These are phyloP conservation scores for Hemitrygon akajei DNA, from an alignment of 2,797 vertebrate species.

Conservation along the genomic window DNA sequence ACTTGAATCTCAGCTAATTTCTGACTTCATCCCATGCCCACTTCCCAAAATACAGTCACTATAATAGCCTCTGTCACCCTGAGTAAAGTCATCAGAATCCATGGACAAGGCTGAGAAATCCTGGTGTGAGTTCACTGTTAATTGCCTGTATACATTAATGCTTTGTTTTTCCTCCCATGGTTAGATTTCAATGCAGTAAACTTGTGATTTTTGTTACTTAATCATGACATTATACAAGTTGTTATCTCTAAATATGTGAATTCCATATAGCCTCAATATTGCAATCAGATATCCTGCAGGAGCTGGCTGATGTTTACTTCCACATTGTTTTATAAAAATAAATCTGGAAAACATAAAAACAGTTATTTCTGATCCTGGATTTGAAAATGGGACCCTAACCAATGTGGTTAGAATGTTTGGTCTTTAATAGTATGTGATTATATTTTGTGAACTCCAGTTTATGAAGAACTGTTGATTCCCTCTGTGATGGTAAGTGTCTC, in stretches of 20 bases:
- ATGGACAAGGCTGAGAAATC: neutral
- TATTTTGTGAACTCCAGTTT: slow-evolving; percentile 27
- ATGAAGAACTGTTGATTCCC: slow-evolving; percentile 28
- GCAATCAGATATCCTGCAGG: slow-evolving; percentile 15
- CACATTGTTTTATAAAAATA: neutral
- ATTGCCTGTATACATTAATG: neutral
- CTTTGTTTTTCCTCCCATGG: neutral
- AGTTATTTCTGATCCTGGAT: neutral
- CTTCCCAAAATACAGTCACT: neutral
- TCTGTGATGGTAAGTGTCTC: slow-evolving; percentile 36
- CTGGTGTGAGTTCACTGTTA: neutral
- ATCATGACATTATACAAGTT: neutral
- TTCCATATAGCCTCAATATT: neutral
- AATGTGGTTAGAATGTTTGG: neutral
- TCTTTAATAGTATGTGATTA: slow-evolving; percentile 24
- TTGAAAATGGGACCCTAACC: neutral
- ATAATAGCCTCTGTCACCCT: neutral
- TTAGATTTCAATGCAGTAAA: neutral
- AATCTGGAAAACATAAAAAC: neutral
- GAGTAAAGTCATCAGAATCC: neutral
- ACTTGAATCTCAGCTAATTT: neutral
- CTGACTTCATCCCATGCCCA: neutral
- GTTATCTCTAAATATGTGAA: neutral
- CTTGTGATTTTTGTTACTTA: neutral
- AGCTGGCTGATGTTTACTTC: slow-evolving; percentile 20